Evolutionary conservation across 2,113 vertebrate genomes (phyloP).

Genomic region (Motacilla tschutschensis): DNA sequence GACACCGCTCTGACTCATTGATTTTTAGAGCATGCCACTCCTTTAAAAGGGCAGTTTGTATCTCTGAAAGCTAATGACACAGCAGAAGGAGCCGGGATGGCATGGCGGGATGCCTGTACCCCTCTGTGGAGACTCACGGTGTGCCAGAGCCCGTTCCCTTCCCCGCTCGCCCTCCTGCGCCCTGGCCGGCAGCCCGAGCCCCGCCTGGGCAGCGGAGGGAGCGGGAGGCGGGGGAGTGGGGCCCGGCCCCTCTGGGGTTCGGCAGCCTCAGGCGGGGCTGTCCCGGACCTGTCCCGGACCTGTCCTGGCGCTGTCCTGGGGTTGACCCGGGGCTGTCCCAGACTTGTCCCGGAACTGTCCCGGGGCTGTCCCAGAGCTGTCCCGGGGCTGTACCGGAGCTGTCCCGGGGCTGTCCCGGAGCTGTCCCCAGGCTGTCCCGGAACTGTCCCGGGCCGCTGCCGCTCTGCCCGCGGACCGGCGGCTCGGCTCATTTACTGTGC

Average conservation of each 20-base stretch:
- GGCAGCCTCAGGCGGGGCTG: neutral
- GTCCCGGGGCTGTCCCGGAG: too few species aligned
- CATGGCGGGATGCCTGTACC: neutral
- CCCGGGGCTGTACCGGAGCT: neutral
- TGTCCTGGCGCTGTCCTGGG: too few species aligned
- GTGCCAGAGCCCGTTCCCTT: neutral
- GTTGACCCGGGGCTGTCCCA: too few species aligned
- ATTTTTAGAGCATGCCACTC: neutral
- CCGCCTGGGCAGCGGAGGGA: neutral
- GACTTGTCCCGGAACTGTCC: too few species aligned
- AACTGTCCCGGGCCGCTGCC: rapidly evolving
- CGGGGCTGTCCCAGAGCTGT: neutral
- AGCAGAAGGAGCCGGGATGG: neutral
- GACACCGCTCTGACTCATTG: neutral
- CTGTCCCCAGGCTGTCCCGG: too few species aligned
- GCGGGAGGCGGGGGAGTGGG: too few species aligned
- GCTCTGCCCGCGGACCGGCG: rapidly evolving
- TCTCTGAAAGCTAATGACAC: neutral
- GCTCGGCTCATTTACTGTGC: neutral
- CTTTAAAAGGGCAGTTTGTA: neutral
- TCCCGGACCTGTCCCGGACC: rapidly evolving
- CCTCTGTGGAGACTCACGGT: neutral
- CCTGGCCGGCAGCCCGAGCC: neutral
- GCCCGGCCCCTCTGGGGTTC: too few species aligned
- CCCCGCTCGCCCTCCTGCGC: neutral